Evolutionary conservation across 2,888 invertebrate genomes (phyloP).

Genomic region (Caenorhabditis parvicauda): DNA sequence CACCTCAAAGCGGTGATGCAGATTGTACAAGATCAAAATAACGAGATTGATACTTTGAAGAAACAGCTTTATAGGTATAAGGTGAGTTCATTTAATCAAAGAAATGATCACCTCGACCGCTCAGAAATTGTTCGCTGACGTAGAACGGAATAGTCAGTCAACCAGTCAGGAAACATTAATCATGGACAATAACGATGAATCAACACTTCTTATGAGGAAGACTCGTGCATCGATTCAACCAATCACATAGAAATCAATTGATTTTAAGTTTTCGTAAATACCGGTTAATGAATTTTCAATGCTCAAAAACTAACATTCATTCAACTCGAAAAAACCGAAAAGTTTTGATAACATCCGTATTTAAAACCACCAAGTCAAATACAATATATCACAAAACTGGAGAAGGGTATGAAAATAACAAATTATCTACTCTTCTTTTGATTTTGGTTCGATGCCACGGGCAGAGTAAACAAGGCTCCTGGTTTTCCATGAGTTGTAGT

Average conservation of each 20-base stretch:
- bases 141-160: slow-evolving; percentile 41
- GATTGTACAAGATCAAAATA: slow-evolving; percentile 56
- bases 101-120: not conserved
- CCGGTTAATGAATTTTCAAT: too few species aligned
- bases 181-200: slow-evolving; percentile 20
- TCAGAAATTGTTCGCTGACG: slow-evolving; percentile 34
- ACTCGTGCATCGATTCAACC: slow-evolving; percentile 39
- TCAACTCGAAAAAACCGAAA: too few species aligned
- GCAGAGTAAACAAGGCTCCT: slow-evolving; percentile 18
- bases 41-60: slow-evolving; percentile 44
- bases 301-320: too few species aligned
- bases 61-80: slow-evolving; percentile 51
- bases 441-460: slow-evolving; percentile 11
- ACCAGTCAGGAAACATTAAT: slow-evolving; percentile 57
- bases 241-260: slow-evolving; percentile 22
- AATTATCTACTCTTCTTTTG: slow-evolving; percentile 4
- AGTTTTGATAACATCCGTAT: slow-evolving; percentile 13
- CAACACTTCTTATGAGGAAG: slow-evolving; percentile 35
- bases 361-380: slow-evolving; percentile 3
- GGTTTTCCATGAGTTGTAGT: slow-evolving; percentile 24
- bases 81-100: slow-evolving; percentile 10
- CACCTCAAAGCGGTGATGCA: slow-evolving; percentile 60
- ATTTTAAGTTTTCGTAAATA: too few species aligned
- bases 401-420: not conserved
- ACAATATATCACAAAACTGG: slow-evolving; percentile 2